Evolutionary conservation across 2,797 vertebrate species (phyloP), one percentile per base, ranked within the genome.

Genomic region (Florisuga fusca): DNA sequence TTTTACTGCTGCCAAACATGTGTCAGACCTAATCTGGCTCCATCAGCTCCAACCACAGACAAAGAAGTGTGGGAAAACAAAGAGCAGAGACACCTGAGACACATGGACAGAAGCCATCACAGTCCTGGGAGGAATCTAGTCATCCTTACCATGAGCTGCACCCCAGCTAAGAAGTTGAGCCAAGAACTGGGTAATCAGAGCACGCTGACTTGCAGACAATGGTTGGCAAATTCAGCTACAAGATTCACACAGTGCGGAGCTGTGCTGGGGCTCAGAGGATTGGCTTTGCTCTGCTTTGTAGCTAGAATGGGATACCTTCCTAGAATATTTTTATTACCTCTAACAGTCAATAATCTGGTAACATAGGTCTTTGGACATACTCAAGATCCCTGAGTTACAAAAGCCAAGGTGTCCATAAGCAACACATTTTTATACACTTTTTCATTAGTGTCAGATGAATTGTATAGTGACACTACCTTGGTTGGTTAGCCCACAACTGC

Each of bases 91-190:
- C 15, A 73, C 19, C 29, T 2, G 6, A 89, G 46, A 72, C 26
- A 57, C 58, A 76, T 46, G 78, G 71, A 82, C 34, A 51, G 5
- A 36, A 76, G 11, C 15, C 59, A 79, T 58, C 15, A 21, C 8
- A 58, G 29, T 38, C n/a, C 55, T 41, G 7, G n/a, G 48, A 66
- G 51, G 71, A 79, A 82, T 22, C 36, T 33, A 33, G 66, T 51
- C 22, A 8, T 50, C 31, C 21, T 64, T 41, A 34, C 8, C 0
- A 0, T 25, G 62, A 81, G 19, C 33, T 36, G 33, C 25, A 58
- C 12, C 20, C 43, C 51, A 54, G 18, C 43, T 82, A 57, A 63
- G 23, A 61, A 72, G 4, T 54, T 36, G 4, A 3, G 41, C 29
- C 71, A 64, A 75, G 15, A 64, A 12, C 12, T 43, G 17, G 18